These are phyloP conservation scores for Psittacara wagleri DNA, from an alignment of 2,113 vertebrate genomes.

Conservation along the genomic window DNA sequence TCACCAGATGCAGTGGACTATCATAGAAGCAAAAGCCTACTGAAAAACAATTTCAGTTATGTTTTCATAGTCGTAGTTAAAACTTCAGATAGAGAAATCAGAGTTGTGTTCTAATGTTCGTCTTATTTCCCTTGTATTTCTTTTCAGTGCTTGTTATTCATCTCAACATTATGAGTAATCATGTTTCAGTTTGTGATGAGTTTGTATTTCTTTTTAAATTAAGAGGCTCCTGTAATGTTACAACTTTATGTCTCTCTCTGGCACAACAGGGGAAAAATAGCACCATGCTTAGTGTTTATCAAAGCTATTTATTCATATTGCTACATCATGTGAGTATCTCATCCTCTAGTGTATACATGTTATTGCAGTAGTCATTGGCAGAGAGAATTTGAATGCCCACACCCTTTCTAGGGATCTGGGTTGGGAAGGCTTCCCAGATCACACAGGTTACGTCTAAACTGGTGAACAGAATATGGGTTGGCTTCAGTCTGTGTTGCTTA, in stretches of 20 bases:
- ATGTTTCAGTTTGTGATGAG: neutral
- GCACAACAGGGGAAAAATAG: neutral
- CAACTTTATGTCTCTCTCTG: neutral
- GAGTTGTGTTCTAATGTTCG: neutral
- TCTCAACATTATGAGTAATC: neutral
- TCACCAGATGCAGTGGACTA: neutral
- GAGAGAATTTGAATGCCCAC: neutral
- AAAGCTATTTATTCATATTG: neutral
- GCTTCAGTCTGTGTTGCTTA: neutral
- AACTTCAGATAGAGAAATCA: neutral
- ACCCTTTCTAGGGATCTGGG: neutral
- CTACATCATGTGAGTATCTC: neutral
- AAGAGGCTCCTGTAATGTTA: neutral
- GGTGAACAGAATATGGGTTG: neutral
- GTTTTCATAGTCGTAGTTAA: neutral
- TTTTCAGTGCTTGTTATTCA: neutral
- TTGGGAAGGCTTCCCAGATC: neutral
- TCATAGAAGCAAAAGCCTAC: neutral
- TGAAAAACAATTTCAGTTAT: neutral
- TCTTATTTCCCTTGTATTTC: neutral
- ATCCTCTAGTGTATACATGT: neutral
- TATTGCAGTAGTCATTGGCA: neutral
- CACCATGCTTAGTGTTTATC: neutral
- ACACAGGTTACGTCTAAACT: neutral
- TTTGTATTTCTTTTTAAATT: conserved; percentile 1